Base-by-base conservation (phyloP, 2,113 vertebrate genomes). In the Crotalus helleri region DNA sequence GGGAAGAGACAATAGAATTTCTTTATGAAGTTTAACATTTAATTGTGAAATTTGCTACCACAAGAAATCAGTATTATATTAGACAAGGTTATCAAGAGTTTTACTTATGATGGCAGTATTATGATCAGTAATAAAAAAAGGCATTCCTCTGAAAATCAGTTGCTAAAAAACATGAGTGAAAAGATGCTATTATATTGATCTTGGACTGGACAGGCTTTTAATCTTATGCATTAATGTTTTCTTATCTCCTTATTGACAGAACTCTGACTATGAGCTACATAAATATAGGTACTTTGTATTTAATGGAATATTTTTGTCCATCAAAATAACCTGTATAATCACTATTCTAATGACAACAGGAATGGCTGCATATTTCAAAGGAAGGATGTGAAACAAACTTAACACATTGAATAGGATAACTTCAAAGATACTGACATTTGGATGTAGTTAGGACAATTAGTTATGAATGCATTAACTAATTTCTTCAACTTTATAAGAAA, bases 401-500 rank as follows among this genome's bases (percentile, higher is more conserved):
- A 95, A 4, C 1, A 55, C 93, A 95, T 95, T 94, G 93, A 91
- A 39, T 93, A 58, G 91, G 90, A 3, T 93, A 21, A 53, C 44
- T 95, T 44, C 89, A 95, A 26, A 95, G 93, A 92, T 0, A 0
- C 17, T 93, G 1, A 95, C 95, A 94, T 95, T 88, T 91, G 94
- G 95, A 94, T 46, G 93, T 5, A 94, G 81, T 58, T 90, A 95
- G 87, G 6, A 94, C 94, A 94, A 93, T 85, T 94, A 69, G 5
- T 19, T 55, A 58, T 53, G 95, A 94, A 85, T 93, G 91, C 61
- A 88, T 96, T 95, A 95, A 90, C 55, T 94, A 96, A 85, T 93
- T 26, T 8, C 86, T 94, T 90, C 93, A 13, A 85, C 94, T 96
- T 97, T 91, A n/a, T 94, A 39, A 39, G 91, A 96, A 95, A 89